Base-by-base conservation (phyloP, 2,888 invertebrate species). In the Spilarctia lutea region DNA sequence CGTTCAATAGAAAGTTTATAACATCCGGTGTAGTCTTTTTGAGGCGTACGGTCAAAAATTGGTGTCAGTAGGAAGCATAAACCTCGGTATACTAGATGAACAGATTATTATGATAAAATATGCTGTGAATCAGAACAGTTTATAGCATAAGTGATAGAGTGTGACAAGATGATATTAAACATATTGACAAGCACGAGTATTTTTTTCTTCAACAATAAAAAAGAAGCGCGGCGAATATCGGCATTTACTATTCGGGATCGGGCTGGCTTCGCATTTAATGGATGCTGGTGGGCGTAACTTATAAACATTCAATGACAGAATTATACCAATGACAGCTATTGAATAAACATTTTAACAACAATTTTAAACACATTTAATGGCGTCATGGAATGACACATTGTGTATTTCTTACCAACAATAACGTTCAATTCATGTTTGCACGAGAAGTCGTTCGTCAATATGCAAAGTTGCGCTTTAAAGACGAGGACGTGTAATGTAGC, bases 1-100 rank as follows among this genome's bases (percentile, higher is more conserved):
- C 81, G 89, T 90, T 90, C 86, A 87, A 91, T 92, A 90, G 90
- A 91, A 91, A 91, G 87, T 94, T 94, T 93, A 94, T 91, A 85
- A 89, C 91, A 87, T 94, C 93, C 93, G 92, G 90, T 89, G 79
- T 86, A 80, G 83, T 80, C 78, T 77, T 87, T 87, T 85, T 89
- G 83, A 87, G 83, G 79, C 81, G 81, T 81, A 81, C 83, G 85
- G 72, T 84, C 82, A 86, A 87, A 88, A 87, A 90, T 86, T 78
- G 75, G 87, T 88, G 89, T 85, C 89, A 86, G 81, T 72, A 90
- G 89, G 90, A 90, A 91, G 88, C 83, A 83, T 91, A 86, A 90
- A 90, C 85, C 74, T 70, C 33, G 78, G 73, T 82, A 72, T 77
- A 77, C 42, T 76, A 78, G 80, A 82, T 82, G 77, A 81, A 79